These are phyloP conservation scores for Phyllotis vaccarum DNA, from an alignment of 2,797 vertebrate genomes.

Conservation along the genomic window DNA sequence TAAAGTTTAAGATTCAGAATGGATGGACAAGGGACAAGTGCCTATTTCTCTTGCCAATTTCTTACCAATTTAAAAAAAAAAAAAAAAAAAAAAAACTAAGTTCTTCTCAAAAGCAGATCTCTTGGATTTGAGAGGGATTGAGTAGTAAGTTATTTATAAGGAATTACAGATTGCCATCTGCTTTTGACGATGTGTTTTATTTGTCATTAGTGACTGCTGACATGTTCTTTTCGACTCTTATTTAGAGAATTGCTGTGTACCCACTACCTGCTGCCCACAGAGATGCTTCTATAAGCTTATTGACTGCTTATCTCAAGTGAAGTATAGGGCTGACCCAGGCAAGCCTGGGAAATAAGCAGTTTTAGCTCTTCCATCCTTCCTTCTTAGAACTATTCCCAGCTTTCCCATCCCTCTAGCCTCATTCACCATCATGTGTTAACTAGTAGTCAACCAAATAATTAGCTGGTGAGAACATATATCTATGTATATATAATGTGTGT, in stretches of 20 bases:
- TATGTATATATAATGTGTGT: too few relatives aligned
- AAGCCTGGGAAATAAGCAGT: constrained; percentile 35
- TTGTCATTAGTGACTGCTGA: background rate
- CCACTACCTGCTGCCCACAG: background rate
- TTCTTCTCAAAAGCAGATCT: background rate
- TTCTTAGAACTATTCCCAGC: background rate
- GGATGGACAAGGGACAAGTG: rapidly evolving
- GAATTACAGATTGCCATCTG: constrained; percentile 12
- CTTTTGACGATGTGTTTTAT: background rate
- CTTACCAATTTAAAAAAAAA: too few relatives aligned
- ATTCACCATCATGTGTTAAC: background rate
- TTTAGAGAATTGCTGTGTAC: background rate
- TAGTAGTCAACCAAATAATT: background rate
- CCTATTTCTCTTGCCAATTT: background rate
- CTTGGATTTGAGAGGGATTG: constrained; percentile 20
- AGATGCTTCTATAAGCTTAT: background rate
- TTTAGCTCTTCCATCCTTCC: background rate
- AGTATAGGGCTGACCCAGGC: background rate
- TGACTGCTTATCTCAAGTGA: constrained; percentile 27
- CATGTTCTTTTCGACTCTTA: background rate
- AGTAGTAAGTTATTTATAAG: constrained; percentile 44
- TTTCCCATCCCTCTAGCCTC: rapidly evolving
- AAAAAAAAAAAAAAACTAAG: too few relatives aligned
- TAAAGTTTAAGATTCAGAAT: background rate
- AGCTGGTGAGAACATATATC: background rate